These are phyloP conservation scores for Byasa hedistus DNA, from an alignment of 2,888 invertebrate genomes.

Conservation along the genomic window DNA sequence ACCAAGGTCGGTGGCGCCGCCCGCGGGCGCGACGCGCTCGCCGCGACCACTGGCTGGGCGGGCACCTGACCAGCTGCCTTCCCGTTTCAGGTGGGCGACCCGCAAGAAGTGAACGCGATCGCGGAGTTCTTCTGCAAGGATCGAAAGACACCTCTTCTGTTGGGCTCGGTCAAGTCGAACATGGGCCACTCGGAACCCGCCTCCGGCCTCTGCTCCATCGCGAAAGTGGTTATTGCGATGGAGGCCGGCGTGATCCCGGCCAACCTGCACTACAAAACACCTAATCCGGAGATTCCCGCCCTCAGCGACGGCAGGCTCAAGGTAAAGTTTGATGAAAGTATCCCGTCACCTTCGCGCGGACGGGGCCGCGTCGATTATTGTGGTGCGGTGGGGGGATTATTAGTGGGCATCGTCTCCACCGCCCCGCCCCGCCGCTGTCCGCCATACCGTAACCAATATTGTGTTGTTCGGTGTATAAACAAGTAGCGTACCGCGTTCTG, in stretches of 20 bases:
- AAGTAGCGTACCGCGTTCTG: too few species aligned
- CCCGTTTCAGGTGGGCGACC: conserved; percentile 91
- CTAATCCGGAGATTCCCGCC: conserved; percentile 96
- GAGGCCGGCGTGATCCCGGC: conserved; percentile 92
- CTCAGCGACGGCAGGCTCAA: conserved; percentile 93
- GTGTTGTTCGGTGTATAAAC: too few species aligned
- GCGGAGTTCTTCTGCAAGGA: conserved; percentile 94
- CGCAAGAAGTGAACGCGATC: conserved; percentile 97
- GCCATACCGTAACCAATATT: too few species aligned
- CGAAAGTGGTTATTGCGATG: conserved; percentile 96
- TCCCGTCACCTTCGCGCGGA: too few species aligned
- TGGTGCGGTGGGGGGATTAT: too few species aligned
- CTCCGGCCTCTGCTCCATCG: conserved; percentile 93
- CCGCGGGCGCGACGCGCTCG: background rate
- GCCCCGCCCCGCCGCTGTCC: too few species aligned
- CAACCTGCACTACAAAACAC: conserved; percentile 92
- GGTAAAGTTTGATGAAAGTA: conserved; percentile 50
- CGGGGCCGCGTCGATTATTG: too few species aligned
- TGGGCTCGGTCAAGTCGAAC: conserved; percentile 98
- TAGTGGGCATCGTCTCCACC: too few species aligned
- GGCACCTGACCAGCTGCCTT: background rate
- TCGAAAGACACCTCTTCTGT: conserved; percentile 87
- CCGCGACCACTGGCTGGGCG: background rate
- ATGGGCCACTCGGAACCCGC: conserved; percentile 99
- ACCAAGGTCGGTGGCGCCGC: conserved; percentile 86